Evolutionary conservation across 2,113 vertebrate species (phyloP).

Genomic region (Danionella cerebrum): DNA sequence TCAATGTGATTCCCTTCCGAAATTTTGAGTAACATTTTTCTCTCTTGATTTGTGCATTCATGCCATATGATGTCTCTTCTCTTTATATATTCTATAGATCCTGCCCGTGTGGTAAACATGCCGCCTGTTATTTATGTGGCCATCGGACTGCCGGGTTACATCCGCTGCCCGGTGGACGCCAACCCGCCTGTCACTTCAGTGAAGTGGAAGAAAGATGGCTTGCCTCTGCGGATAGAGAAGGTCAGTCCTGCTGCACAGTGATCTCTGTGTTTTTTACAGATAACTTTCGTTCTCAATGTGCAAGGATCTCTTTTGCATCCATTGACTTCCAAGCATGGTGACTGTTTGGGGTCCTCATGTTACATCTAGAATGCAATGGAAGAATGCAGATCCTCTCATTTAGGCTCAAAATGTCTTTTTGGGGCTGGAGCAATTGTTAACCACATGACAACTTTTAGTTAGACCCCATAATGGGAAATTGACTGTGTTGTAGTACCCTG

Average conservation of each 20-base stretch:
- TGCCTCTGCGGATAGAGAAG: conserved; percentile 91
- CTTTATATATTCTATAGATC: conserved; percentile 63
- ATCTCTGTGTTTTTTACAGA: not conserved
- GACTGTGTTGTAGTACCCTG: conserved; percentile 71
- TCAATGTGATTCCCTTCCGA: no score
- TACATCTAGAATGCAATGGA: not conserved
- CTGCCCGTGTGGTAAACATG: conserved; percentile 96
- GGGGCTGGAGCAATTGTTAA: no score
- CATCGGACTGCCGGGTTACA: conserved; percentile 89
- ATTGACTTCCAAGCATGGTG: not conserved
- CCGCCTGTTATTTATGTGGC: conserved; percentile 90
- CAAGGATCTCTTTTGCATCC: conserved; percentile 4
- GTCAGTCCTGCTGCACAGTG: conserved; percentile 48
- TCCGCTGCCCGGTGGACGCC: conserved; percentile 92
- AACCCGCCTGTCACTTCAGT: conserved; percentile 87
- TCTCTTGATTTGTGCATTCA: not conserved
- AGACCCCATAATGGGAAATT: not conserved
- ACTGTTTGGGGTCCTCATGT: not conserved
- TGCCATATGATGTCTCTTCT: not conserved
- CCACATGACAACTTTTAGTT: no score
- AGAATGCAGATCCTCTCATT: not conserved
- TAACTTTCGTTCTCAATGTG: conserved; percentile 6
- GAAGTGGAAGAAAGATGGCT: conserved; percentile 95
- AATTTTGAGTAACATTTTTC: no score
- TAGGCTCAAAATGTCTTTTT: no score